Evolutionary conservation across 2,797 vertebrate genomes (phyloP).

Genomic region (Parotocinclus haroldoi): DNA sequence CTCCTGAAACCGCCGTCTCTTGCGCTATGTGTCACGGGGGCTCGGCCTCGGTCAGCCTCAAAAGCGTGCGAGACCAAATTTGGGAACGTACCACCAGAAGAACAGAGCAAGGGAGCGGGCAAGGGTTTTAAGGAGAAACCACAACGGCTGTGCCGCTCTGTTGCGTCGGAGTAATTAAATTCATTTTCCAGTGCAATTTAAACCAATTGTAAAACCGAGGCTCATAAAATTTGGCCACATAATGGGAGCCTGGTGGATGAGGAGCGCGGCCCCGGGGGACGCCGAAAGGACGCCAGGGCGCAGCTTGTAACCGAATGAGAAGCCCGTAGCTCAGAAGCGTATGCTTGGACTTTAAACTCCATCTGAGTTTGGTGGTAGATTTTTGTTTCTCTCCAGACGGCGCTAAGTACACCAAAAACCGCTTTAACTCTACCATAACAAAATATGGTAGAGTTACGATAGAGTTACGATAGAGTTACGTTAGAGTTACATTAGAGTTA

Average conservation of each 20-base stretch:
- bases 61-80: conserved; percentile 47
- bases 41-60: conserved; percentile 54
- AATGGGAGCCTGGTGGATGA: conserved; percentile 51
- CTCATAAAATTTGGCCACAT: conserved; percentile 62
- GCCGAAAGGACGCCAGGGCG: conserved; percentile 43
- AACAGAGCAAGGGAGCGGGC: conserved; percentile 3
- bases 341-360: background rate
- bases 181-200: conserved; percentile 50
- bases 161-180: conserved; percentile 70
- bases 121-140: conserved; percentile 49
- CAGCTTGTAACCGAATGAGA: conserved; percentile 55
- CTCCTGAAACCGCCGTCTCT: conserved; percentile 43
- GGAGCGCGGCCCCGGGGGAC: conserved; percentile 58
- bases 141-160: conserved; percentile 56
- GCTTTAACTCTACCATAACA: too few species aligned
- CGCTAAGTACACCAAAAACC: too few species aligned
- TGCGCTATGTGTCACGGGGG: conserved; percentile 44
- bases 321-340: conserved; percentile 26
- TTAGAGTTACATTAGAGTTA: too few species aligned
- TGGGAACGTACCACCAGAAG: conserved; percentile 52
- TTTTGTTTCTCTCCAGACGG: too few species aligned
- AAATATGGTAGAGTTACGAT: too few species aligned
- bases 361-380: too few species aligned
- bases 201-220: conserved; percentile 49
- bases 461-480: too few species aligned